Percentiles rank a stretch among this genome's conserved stretches.
These are phyloP conservation scores for Caligus rogercresseyi DNA, from an alignment of 1,140 invertebrate genomes.

Conservation along the genomic window DNA sequence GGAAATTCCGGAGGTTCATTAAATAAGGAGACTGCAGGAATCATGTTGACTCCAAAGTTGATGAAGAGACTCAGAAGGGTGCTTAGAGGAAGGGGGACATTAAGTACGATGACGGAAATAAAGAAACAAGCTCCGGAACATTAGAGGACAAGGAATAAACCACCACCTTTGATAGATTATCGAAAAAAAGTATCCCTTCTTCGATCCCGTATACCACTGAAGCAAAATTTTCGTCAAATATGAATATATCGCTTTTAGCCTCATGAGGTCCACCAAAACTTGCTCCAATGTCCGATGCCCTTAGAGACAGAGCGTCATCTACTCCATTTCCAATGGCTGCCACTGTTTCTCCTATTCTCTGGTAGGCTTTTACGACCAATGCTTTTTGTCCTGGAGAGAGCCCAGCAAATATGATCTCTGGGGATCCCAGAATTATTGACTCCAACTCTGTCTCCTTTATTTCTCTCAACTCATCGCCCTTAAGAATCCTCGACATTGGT, in stretches of 20 bases:
- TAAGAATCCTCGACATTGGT: background rate
- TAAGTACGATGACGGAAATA: background rate
- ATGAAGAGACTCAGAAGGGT: background rate
- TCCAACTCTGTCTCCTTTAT: background rate
- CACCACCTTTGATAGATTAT: background rate
- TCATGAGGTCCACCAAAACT: background rate
- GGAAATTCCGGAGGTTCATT: background rate
- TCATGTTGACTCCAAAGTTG: background rate
- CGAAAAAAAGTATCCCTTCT: background rate
- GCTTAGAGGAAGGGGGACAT: background rate
- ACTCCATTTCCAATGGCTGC: background rate
- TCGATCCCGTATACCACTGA: background rate
- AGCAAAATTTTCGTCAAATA: background rate
- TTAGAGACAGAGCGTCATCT: background rate
- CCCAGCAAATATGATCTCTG: background rate
- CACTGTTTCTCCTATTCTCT: background rate
- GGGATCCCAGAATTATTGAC: background rate
- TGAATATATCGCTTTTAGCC: background rate
- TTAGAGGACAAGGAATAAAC: background rate
- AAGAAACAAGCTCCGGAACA: background rate
- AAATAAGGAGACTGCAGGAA: background rate
- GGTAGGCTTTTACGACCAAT: background rate
- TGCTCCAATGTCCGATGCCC: background rate
- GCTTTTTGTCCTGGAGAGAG: background rate
- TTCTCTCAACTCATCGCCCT: background rate